Base-by-base conservation (phyloP, 1,140 invertebrate species). In the Drosophila serrata region DNA sequence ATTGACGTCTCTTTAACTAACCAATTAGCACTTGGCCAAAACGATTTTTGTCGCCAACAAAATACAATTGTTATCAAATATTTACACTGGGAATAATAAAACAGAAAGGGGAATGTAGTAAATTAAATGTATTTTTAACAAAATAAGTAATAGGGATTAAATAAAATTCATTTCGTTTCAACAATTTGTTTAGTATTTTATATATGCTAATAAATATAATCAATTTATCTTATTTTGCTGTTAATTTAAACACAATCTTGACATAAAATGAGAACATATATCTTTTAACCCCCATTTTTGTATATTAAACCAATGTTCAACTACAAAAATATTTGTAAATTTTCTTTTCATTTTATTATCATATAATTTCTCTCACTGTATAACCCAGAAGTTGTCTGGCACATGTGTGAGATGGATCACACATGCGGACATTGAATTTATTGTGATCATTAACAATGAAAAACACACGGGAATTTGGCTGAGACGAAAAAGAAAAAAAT, bases 401-500 rank as follows among this genome's bases (percentile, higher is more conserved):
- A 56, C 27, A 49, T 49, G 27, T 49, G 27, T 49, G n/a, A 49
- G 45, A 61, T 69, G 35, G 65, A 69, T 69, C 65, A 67, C 55
- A 58, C 51, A 69, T 58, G 64, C 68, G 65, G 68, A 72, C 68
- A 6, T 49, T 48, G 24, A 72, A 58, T 72, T 53, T 55, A 56
- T 74, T 74, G 49, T 55, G 72, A 75, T 75, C 72, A 75, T 74
- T 75, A 75, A 39, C 39, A 68, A 49, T n/a, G 17, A 33, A 40
- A 17, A 35, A 37, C 19, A 55, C 19, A 24, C 24, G 24, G 49
- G 40, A 68, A 65, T 67, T 64, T 43, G 48, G 17, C 49, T 39
- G 40, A 35, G 19, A 12, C 4, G 6, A 11, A 4, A 8, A 40
- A 17, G 9, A 42, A 39, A 27, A 3, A 13, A 12, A 0, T 3